phyloP scores from a whole-genome alignment of 2,113 vertebrate species.

The Mastomys coucha region DNA sequence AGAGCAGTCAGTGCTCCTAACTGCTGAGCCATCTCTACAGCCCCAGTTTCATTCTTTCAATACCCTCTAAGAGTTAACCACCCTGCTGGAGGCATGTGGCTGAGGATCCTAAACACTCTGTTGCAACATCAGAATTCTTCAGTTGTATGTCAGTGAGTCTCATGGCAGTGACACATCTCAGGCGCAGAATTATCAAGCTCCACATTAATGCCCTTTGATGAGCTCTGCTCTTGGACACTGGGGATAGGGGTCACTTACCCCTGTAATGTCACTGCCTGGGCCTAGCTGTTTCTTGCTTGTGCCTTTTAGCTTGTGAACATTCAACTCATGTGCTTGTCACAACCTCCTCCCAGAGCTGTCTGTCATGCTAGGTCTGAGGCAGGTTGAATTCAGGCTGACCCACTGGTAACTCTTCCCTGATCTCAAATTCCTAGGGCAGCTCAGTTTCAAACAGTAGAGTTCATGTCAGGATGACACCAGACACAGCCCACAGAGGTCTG shows the following conservation, averaged over 20 bases:
- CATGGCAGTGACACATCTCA: not conserved
- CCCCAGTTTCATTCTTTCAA: not conserved
- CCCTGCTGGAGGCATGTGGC: not conserved
- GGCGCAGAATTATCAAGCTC: not conserved
- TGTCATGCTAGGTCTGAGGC: not conserved
- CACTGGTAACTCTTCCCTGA: not conserved
- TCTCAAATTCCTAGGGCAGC: not conserved
- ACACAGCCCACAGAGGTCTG: not conserved
- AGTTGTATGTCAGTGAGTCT: not conserved
- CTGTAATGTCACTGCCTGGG: not conserved
- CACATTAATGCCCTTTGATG: not conserved
- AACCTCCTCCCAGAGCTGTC: not conserved
- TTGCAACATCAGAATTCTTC: not conserved
- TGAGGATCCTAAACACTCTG: not conserved
- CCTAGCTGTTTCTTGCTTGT: not conserved
- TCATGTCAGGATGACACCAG: not conserved
- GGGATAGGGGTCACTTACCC: not conserved
- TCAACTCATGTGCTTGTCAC: not conserved
- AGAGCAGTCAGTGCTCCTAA: too few species aligned
- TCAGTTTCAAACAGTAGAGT: not conserved
- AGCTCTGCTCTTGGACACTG: not conserved
- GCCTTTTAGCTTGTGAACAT: not conserved
- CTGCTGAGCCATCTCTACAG: too few species aligned
- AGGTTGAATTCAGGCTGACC: not conserved
- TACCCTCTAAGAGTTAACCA: not conserved